phyloP scores from a whole-genome alignment of 2,888 invertebrate species.

The Athalia cordata region DNA sequence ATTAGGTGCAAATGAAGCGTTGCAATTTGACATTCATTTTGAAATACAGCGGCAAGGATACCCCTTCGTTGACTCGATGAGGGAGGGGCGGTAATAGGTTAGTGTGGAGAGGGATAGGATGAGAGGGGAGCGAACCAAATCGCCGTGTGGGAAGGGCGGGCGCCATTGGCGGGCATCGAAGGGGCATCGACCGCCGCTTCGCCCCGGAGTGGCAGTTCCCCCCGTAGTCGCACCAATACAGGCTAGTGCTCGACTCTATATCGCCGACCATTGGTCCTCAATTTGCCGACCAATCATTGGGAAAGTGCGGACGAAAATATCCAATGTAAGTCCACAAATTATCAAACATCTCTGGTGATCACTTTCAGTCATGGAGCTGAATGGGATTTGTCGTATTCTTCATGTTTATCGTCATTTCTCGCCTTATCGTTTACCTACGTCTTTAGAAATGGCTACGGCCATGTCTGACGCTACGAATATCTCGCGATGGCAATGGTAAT shows the following conservation, averaged over 20 bases:
- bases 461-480: slow-evolving; percentile 64
- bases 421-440: slow-evolving; percentile 34
- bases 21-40: not conserved
- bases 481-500: slow-evolving; percentile 52
- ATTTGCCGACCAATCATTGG: slow-evolving; percentile 93
- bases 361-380: slow-evolving; percentile 55
- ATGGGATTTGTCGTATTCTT: slow-evolving; percentile 48
- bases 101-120: not conserved
- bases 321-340: slow-evolving; percentile 86
- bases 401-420: slow-evolving; percentile 24
- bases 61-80: not conserved
- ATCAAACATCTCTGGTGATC: slow-evolving; percentile 75
- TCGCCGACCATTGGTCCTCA: slow-evolving; percentile 91
- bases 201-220: slow-evolving; percentile 70
- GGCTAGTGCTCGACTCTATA: slow-evolving; percentile 79
- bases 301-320: slow-evolving; percentile 84
- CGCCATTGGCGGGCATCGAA: slow-evolving; percentile 45
- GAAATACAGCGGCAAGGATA: not conserved
- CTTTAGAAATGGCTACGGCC: slow-evolving; percentile 58
- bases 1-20: too few species aligned
- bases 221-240: slow-evolving; percentile 83
- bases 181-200: slow-evolving; percentile 63
- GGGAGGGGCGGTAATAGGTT: not conserved
- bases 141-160: slow-evolving; percentile 39
- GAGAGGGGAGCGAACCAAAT: slow-evolving; percentile 36